Conservation (phyloP, 1,140 invertebrate species). For the Penaeus vannamei region DNA sequence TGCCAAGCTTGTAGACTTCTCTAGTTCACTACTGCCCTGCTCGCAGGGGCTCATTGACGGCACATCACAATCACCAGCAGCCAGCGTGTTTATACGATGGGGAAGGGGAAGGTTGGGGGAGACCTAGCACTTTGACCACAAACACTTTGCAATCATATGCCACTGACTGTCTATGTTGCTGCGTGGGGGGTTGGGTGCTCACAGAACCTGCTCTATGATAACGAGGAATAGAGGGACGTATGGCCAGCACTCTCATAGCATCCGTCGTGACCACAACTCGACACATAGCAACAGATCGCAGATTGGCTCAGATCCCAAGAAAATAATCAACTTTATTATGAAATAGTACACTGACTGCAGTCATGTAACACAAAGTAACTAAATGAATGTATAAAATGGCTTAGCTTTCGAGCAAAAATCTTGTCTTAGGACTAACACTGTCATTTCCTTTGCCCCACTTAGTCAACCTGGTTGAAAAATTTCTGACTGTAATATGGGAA, state of each 20-base stretch:
- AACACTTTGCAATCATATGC: neutral
- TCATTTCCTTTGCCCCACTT: constrained; percentile 37
- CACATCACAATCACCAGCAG: constrained; percentile 50
- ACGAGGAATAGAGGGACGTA: constrained; percentile 28
- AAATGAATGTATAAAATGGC: constrained; percentile 34
- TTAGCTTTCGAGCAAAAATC: neutral
- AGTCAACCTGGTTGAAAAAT: constrained; percentile 36
- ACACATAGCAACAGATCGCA: constrained; percentile 31
- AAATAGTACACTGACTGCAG: constrained; percentile 44
- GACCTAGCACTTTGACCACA: constrained; percentile 10
- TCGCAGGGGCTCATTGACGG: constrained; percentile 42
- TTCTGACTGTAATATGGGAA: neutral
- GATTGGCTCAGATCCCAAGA: neutral
- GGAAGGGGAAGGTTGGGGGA: neutral
- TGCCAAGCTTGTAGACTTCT: constrained; percentile 44
- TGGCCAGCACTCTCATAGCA: constrained; percentile 26
- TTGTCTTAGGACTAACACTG: constrained; percentile 22
- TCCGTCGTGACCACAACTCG: constrained; percentile 6
- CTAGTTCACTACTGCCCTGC: constrained; percentile 49
- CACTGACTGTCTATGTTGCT: constrained; percentile 10
- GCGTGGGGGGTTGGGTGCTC: constrained; percentile 1
- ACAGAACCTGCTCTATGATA: constrained; percentile 38
- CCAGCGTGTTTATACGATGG: constrained; percentile 5
- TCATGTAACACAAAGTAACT: constrained; percentile 25
- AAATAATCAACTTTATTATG: neutral